Evolutionary conservation across 2,888 invertebrate species (phyloP).

Genomic region (Lepidocyrtoides sp.): DNA sequence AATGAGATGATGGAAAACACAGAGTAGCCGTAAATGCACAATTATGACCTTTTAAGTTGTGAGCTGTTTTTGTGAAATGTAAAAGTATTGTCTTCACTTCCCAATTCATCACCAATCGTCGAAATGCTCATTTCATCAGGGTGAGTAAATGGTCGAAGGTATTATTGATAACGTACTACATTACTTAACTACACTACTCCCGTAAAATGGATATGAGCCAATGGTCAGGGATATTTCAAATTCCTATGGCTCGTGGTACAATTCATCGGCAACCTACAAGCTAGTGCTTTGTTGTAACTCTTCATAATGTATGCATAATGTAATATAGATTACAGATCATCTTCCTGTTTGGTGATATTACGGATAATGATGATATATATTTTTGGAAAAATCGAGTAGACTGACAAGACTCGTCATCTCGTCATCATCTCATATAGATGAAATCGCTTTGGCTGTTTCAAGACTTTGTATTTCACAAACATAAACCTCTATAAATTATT

Average conservation of each 20-base stretch:
- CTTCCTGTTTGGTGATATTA: conserved; percentile 30
- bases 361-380: conserved; percentile 37
- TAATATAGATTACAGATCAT: conserved; percentile 51
- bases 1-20: conserved; percentile 68
- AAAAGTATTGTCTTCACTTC: conserved; percentile 50
- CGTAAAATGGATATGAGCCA: conserved; percentile 11
- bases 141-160: conserved; percentile 56
- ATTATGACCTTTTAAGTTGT: conserved; percentile 63
- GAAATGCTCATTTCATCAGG: conserved; percentile 36
- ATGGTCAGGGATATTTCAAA: not conserved
- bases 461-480: conserved; percentile 19
- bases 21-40: conserved; percentile 55
- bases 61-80: conserved; percentile 67
- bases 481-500: not conserved
- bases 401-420: conserved; percentile 14
- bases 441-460: conserved; percentile 15
- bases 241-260: conserved; percentile 9
- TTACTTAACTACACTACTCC: conserved; percentile 4
- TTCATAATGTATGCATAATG: conserved; percentile 41
- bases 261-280: conserved; percentile 3
- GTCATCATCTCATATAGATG: conserved; percentile 18
- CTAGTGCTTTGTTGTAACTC: not conserved
- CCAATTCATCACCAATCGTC: conserved; percentile 21
- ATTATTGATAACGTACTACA: conserved; percentile 23
- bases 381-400: conserved; percentile 41